A percentile compares a stretch with the other conserved stretches of the same genome.
Conservation (phyloP, 2,888 invertebrate species). For the Argyresthia goedartella region DNA sequence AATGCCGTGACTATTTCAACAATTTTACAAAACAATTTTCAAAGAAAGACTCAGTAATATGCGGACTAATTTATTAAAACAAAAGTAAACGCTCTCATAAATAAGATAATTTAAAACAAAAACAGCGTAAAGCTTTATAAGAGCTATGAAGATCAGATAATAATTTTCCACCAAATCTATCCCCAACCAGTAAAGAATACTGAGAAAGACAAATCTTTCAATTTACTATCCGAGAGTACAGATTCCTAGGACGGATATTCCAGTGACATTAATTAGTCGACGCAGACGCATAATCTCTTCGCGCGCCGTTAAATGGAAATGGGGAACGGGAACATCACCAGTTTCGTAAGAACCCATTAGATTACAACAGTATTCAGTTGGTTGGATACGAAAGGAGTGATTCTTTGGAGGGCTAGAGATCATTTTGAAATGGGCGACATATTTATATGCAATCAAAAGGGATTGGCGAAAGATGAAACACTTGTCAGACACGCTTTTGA, state of each 20-base stretch:
- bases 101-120: too few relatives aligned
- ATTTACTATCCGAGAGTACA: neutral
- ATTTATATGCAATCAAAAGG: constrained; percentile 46
- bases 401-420: neutral
- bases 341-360: neutral
- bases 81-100: too few relatives aligned
- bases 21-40: too few relatives aligned
- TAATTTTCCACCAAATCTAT: too few relatives aligned
- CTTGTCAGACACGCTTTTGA: constrained; percentile 24
- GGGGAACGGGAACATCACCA: constrained; percentile 1
- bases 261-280: constrained; percentile 3
- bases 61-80: too few relatives aligned
- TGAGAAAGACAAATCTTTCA: neutral
- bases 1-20: too few relatives aligned
- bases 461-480: constrained; percentile 18
- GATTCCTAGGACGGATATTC: neutral
- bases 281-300: neutral
- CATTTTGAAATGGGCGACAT: constrained; percentile 5
- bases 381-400: neutral
- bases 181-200: too few relatives aligned
- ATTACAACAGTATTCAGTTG: neutral
- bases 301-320: constrained; percentile 2
- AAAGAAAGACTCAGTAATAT: too few relatives aligned
- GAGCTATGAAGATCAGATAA: too few relatives aligned
- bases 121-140: too few relatives aligned